Conservation (phyloP, 2,888 invertebrate genomes). For the Stenodera caucasica region DNA sequence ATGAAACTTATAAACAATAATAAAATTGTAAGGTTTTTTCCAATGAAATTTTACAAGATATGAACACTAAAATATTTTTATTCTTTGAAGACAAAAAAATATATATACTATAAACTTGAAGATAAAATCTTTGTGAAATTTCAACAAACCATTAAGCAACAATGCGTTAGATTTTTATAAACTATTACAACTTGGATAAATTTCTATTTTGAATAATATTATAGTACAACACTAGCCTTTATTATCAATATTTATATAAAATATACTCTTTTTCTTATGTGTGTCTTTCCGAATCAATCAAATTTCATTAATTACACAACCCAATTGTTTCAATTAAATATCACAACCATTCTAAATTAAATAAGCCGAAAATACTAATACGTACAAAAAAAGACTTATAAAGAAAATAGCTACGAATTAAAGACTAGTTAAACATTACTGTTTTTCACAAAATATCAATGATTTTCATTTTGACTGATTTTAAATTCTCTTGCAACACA, state of each 20-base stretch:
- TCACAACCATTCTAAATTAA: constrained; percentile 5
- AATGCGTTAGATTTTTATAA: background rate
- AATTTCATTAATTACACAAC: background rate
- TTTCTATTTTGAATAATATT: background rate
- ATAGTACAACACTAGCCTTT: constrained; percentile 13
- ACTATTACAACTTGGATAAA: no score
- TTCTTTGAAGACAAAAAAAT: background rate
- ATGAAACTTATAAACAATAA: no score
- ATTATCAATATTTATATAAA: constrained; percentile 7
- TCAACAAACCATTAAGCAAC: background rate
- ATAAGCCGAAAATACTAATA: constrained; percentile 1
- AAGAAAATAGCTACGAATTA: background rate
- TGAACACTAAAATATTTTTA: background rate
- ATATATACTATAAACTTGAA: no score
- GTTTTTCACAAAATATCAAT: background rate
- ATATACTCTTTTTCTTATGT: background rate
- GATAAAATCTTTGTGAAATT: background rate
- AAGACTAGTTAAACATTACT: background rate
- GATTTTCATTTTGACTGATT: no score
- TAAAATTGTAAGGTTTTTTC: no score
- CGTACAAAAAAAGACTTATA: background rate
- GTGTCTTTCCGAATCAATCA: no score
- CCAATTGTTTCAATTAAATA: background rate
- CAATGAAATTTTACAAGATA: background rate
- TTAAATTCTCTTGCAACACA: constrained; percentile 61